A percentile compares a stretch with the other conserved stretches of the same genome.
phyloP scores from a whole-genome alignment of 2,113 vertebrate species.

The Campylomormyrus numenius region DNA sequence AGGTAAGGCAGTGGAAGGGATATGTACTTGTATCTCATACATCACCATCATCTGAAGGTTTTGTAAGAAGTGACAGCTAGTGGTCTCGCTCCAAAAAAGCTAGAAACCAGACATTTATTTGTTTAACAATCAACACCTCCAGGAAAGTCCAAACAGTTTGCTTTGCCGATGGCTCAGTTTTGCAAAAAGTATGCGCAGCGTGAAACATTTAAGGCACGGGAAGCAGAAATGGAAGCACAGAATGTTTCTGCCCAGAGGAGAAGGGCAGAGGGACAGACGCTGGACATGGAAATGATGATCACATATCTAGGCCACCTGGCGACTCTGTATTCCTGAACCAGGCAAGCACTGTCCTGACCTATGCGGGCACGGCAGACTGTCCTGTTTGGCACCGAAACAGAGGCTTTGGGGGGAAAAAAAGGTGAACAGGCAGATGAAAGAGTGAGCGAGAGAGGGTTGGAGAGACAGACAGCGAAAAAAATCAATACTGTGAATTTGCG shows the following conservation, averaged over 20 bases:
- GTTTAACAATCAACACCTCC: neutral
- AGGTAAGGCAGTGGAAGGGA: neutral
- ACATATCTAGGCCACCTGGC: neutral
- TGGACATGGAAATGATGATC: neutral
- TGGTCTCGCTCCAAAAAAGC: neutral
- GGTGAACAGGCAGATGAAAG: neutral
- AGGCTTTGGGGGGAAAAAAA: neutral
- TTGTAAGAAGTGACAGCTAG: neutral
- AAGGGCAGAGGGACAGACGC: neutral
- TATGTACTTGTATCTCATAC: neutral
- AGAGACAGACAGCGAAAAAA: neutral
- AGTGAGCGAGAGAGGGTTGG: neutral
- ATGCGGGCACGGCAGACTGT: neutral
- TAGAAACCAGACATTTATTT: neutral
- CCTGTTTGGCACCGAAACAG: neutral
- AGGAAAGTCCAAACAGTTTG: neutral
- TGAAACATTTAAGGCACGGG: neutral
- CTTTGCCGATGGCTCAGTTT: neutral
- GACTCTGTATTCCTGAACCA: neutral
- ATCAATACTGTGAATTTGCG: conserved; percentile 14
- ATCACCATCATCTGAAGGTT: neutral
- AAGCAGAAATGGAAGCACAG: neutral
- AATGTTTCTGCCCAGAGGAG: neutral
- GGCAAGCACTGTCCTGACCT: neutral
- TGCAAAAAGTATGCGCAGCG: neutral